Base-by-base conservation (phyloP, 2,797 vertebrate species). In the Trachurus trachurus region DNA sequence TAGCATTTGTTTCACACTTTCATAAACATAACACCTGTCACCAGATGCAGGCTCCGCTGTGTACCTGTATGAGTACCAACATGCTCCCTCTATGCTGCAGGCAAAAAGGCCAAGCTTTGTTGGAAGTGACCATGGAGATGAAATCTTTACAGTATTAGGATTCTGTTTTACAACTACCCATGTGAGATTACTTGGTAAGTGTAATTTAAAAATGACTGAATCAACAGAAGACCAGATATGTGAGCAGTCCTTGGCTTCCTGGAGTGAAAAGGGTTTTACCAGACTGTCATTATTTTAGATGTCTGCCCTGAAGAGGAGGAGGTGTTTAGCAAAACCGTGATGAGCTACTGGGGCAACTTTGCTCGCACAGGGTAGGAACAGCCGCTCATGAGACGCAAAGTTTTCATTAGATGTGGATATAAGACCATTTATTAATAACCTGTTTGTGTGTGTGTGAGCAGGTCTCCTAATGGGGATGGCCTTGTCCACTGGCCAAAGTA, bases 331-430 rank as follows among this genome's bases (percentile, higher is more conserved):
- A 92, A 60, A 92, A 91, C 69, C 31, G 2, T 96, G 73, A 97
- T 96, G 96, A 92, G 76, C 69, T 96, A 96, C 82, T 97, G 96
- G 96, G 95, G 88, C 29, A 97, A 96, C 91, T 97, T 97, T 91
- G 96, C 96, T 83, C 91, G 76, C 19, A 96, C 84, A 56, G 96
- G 96, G 96, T 97, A 91, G 78, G 87, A 78, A 49, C 53, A 7
- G 13, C n/a, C 6, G 1, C 10, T 70, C 2, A 47, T 40, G 39
- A 5, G 19, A 52, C 13, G 12, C 3, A 47, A 29, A 13, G 34
- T 13, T 29, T 5, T 56, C 16, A 44, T 11, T 11, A 54, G 5
- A 59, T 10, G 65, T n/a, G 15, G 3, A 44, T 4, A 53, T 7
- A 26, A 68, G 8, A 53, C 1, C 37, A 50, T 22, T 2, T 26